Base-by-base conservation (phyloP, 1,140 invertebrate genomes). In the Harpegnathos saltator region DNA sequence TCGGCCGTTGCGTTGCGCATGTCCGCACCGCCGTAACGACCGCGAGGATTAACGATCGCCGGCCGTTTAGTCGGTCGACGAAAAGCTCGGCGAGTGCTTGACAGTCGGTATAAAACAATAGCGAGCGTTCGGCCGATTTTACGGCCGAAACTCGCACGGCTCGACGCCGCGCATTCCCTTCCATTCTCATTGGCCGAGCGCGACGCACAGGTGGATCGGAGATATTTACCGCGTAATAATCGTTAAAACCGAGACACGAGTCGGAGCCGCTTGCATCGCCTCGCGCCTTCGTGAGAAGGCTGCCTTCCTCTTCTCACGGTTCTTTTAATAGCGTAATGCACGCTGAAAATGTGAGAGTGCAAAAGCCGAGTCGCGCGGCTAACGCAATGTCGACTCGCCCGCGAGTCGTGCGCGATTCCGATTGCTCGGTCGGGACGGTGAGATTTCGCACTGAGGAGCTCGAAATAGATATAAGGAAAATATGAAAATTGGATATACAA, bases 141-240 rank as follows among this genome's bases (percentile, higher is more conserved):
- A 72, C 38, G 63, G 65, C 68, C 50, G 81, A 83, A 66, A 78
- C 83, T 81, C 59, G 73, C 22, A 44, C 61, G 29, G 66, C 74
- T 80, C 80, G 77, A 44, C 38, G 38, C 14, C 69, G 22, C n/a
- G n/a, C n/a, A n/a, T n/a, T 75, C 15, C 58, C 52, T 78, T 78
- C 56, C 50, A 56, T 44, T 3, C 24, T 33, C 44, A 22, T 62
- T 63, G 26, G 26, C 7, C 44, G 59, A 48, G 72, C 12, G 54
- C 12, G 54, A 19, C 87, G 85, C 85, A 88, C 92, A 92, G 90
- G 87, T 92, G 89, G 86, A 91, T 85, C 88, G 74, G n/a, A 83
- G 71, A 89, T 91, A 91, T 93, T 92, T 93, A 93, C 90, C 89
- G 88, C 85, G 80, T 90, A 90, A 91, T 91, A 92, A 92, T 92